Evolutionary conservation across 2,888 invertebrate genomes (phyloP), one percentile per base, ranked within the genome.

Genomic region (Spilarctia lutea): DNA sequence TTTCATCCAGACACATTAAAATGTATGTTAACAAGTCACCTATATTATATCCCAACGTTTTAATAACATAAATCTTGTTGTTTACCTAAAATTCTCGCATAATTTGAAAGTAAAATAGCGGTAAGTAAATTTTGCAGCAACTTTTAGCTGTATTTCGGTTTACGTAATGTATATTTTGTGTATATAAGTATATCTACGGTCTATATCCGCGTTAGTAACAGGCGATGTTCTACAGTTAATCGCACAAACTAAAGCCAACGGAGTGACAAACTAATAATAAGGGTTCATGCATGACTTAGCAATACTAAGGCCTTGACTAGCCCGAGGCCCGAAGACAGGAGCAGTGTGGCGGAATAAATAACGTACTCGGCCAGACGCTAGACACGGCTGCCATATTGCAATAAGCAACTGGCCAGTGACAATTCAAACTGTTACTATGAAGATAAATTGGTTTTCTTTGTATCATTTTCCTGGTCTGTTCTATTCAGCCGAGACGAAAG

Each of bases 341-440:
- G 85, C 87, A 87, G 79, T 87, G 87, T 86, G 85, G 86, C 86
- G 90, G 90, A 88, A 86, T 83, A 79, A 91, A 88, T 86, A 86
- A 85, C 83, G 84, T 79, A 79, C 78, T 78, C 84, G 82, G 71
- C 83, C 86, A 86, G 83, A 85, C 82, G 87, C 79, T 75, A 78
- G 73, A 74, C 81, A 75, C 72, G 78, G 48, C 70, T 71, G 73
- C 42, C 52, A 73, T 72, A 78, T 74, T 82, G 72, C 69, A 79
- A 70, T 72, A 77, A 65, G 65, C 65, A n/a, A 42, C 65, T 73
- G 39, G 68, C 65, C 65, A 48, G 11, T 24, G n/a, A 33, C 39
- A 24, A 68, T 33, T 71, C 65, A 56, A 70, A 69, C 48, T 63
- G 60, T 69, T 42, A 42, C 72, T 63, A 63, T 18, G n/a, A 60